These are phyloP conservation scores for Sebastes hubbsi DNA, from an alignment of 2,797 vertebrate species.

Conservation along the genomic window DNA sequence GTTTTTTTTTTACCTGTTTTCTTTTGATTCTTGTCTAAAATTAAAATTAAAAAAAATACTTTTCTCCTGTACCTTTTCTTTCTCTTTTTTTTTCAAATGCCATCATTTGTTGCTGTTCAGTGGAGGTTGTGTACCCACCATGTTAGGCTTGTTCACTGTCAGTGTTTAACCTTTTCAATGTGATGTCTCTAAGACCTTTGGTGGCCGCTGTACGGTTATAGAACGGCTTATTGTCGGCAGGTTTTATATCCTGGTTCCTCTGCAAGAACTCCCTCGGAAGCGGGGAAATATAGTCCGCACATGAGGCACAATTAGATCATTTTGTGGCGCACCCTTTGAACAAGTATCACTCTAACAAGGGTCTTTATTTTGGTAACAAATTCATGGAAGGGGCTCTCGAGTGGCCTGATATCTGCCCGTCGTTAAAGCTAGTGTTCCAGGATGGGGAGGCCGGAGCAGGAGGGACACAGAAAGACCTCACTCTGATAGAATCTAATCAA, in stretches of 20 bases:
- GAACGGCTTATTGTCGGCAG: slow-evolving; percentile 54
- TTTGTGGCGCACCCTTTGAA: slow-evolving; percentile 6
- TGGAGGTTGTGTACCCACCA: slow-evolving; percentile 74
- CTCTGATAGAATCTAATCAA: slow-evolving; percentile 77
- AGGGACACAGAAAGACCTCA: slow-evolving; percentile 62
- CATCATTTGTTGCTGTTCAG: slow-evolving; percentile 71
- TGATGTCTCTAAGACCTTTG: slow-evolving; percentile 73
- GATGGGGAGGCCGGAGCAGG: slow-evolving; percentile 31
- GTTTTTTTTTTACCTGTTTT: slow-evolving; percentile 36
- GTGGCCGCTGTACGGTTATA: slow-evolving; percentile 55
- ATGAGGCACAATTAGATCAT: slow-evolving; percentile 41
- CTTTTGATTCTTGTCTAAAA: slow-evolving; percentile 62
- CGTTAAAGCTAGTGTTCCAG: slow-evolving; percentile 47
- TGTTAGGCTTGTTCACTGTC: slow-evolving; percentile 78
- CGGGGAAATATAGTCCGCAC: neutral
- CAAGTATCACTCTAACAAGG: slow-evolving; percentile 25
- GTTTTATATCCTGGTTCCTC: slow-evolving; percentile 34
- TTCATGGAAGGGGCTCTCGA: slow-evolving; percentile 25
- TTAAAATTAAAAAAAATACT: slow-evolving; percentile 33
- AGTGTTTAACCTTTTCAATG: slow-evolving; percentile 81
- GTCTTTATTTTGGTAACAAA: slow-evolving; percentile 56
- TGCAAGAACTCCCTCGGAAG: slow-evolving; percentile 13
- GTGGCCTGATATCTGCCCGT: slow-evolving; percentile 39
- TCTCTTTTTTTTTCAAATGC: slow-evolving; percentile 58
- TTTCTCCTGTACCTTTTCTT: slow-evolving; percentile 31